These are phyloP conservation scores for Horisme vitalbata DNA, from an alignment of 2,888 invertebrate species.

Conservation along the genomic window DNA sequence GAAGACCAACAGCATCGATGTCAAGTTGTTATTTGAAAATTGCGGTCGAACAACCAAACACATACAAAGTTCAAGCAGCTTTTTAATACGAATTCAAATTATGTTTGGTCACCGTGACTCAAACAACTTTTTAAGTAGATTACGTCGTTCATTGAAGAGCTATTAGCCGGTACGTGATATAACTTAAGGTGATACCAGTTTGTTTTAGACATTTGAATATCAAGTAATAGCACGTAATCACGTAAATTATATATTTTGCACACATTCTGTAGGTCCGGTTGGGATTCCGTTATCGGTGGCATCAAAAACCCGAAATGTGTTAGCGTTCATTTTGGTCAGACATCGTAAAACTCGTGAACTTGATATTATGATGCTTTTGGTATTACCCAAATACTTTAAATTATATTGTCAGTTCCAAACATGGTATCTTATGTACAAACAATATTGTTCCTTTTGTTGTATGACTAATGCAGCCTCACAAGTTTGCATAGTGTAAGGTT, in stretches of 20 bases:
- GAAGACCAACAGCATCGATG: no score
- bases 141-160: conserved; percentile 38
- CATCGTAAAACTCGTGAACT: conserved; percentile 8
- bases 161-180: conserved; percentile 52
- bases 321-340: conserved; percentile 27
- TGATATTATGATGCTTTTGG: conserved; percentile 29
- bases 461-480: conserved; percentile 42
- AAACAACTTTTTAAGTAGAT: conserved; percentile 25
- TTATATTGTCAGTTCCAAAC: conserved; percentile 28
- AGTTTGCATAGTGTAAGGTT: conserved; percentile 16
- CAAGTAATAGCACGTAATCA: conserved; percentile 49
- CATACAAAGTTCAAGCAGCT: conserved; percentile 11
- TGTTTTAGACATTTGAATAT: conserved; percentile 45
- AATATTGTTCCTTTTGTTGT: conserved; percentile 35
- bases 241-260: conserved; percentile 42
- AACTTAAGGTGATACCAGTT: conserved; percentile 37
- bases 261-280: conserved; percentile 51
- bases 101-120: conserved; percentile 26
- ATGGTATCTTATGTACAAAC: conserved; percentile 8
- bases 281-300: conserved; percentile 47
- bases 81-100: conserved; percentile 27
- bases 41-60: background rate
- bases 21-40: background rate
- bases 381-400: conserved; percentile 41
- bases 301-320: conserved; percentile 31